These are phyloP conservation scores for Eolophus roseicapilla DNA, from an alignment of 2,113 vertebrate species.

Conservation along the genomic window DNA sequence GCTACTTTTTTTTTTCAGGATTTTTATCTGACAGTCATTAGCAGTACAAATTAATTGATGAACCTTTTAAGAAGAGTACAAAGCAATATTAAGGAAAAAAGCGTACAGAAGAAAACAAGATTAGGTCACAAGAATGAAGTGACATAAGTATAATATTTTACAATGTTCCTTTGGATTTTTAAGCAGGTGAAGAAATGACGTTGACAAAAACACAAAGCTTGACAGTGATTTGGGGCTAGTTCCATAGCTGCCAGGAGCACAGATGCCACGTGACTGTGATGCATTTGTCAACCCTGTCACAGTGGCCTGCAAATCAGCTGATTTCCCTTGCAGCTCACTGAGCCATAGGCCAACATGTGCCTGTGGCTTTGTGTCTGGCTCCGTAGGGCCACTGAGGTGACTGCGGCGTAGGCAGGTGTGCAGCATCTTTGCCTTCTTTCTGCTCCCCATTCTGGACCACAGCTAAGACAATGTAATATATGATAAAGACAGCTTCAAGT, in stretches of 20 bases:
- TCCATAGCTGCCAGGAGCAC: not conserved
- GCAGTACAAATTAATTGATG: not conserved
- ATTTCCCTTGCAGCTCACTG: not conserved
- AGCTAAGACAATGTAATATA: rapidly evolving
- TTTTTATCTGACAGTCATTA: not conserved
- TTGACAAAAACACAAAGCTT: not conserved
- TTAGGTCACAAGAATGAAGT: no score
- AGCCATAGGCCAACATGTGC: not conserved
- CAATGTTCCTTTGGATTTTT: not conserved
- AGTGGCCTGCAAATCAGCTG: not conserved
- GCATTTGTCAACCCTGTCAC: not conserved
- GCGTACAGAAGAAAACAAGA: not conserved
- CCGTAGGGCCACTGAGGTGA: rapidly evolving
- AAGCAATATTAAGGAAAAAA: not conserved
- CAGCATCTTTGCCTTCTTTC: not conserved
- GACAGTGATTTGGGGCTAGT: not conserved
- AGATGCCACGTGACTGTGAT: not conserved
- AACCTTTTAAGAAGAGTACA: not conserved
- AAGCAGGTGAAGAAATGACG: not conserved
- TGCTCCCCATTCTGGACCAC: rapidly evolving
- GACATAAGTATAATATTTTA: not conserved
- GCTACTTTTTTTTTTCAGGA: not conserved
- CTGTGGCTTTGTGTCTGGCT: not conserved
- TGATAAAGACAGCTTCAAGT: not conserved
- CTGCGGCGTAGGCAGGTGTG: not conserved